Conservation (phyloP, 2,888 invertebrate species). For the Idaea aversata region DNA sequence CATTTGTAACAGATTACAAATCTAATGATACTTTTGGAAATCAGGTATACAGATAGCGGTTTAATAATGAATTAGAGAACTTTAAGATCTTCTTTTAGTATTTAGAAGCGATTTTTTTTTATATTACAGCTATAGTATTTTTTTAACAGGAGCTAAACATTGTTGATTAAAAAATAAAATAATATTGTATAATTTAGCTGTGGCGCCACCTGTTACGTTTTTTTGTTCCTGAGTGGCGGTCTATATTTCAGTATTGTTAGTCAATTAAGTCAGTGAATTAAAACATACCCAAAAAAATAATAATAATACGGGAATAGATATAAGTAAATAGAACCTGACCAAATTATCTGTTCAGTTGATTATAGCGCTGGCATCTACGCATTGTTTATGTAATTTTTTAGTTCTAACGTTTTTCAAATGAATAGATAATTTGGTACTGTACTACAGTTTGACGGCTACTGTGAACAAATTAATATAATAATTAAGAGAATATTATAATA, state of each 20-base stretch:
- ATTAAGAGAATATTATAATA: background rate
- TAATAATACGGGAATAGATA: background rate
- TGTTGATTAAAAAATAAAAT: too few species aligned
- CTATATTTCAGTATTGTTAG: constrained; percentile 8
- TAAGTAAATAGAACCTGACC: background rate
- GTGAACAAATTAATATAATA: constrained; percentile 10
- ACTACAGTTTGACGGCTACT: background rate
- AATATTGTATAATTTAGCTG: too few species aligned
- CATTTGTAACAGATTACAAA: too few species aligned
- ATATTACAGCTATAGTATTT: too few species aligned
- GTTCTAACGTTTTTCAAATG: background rate
- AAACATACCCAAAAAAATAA: constrained; percentile 18
- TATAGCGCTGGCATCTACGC: background rate
- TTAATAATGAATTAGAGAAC: too few species aligned
- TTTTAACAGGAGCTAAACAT: too few species aligned
- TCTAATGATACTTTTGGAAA: too few species aligned
- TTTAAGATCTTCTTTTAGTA: too few species aligned
- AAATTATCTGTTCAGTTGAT: background rate
- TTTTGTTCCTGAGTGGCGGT: too few species aligned
- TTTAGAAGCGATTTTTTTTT: too few species aligned
- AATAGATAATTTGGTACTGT: background rate
- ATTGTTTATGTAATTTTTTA: background rate
- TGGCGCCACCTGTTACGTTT: too few species aligned
- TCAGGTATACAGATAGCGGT: too few species aligned
- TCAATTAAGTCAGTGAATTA: constrained; percentile 11